Evolutionary conservation across 2,797 vertebrate genomes (phyloP), one percentile per base, ranked within the genome.

Genomic region (Orientallactaga sibirica): DNA sequence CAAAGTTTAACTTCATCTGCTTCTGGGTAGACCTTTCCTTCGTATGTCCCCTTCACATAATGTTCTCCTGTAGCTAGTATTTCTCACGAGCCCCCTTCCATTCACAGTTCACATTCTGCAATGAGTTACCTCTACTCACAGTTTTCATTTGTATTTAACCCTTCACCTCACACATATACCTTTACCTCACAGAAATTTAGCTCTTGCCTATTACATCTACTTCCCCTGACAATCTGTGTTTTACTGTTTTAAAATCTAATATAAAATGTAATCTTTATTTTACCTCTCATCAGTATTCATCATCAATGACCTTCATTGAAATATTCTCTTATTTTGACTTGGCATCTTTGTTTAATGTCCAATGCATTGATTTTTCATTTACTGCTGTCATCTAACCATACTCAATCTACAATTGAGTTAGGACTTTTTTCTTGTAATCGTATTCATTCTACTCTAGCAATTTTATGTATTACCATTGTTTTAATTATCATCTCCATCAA

Each of bases 171-270:
- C 66, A 73, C 10, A 85, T 48, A 6, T 48, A 7, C 48, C 48
- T 48, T 58, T 58, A 58, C 55, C 14, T 12, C 55, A 58, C 66
- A 73, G 7, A 85, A 93, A 78, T 95, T 87, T 91, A 74, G 3
- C 48, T 87, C 87, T 19, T 2, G 66, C 7, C 55, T 55, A 64
- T 33, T 82, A 74, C 20, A 4, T 5, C 61, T 58, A 64, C 43
- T 82, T 67, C 25, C 8, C 12, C 61, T 58, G 37, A 10, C 66
- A 78, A 78, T 86, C 8, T 81, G 5, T 6, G 78, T 33, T 93
- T 73, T 48, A 24, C 29, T 92, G 18, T 78, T 37, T 74, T 67
- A 88, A 91, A 88, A 93, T 78, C 15, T 78, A 90, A 90, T 82
- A 37, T 37, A 48, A 41, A 1, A 11, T 73, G 16, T n/a, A 84